Evolutionary conservation across 2,113 vertebrate genomes (phyloP).

Genomic region (Phyllostomus hastatus): DNA sequence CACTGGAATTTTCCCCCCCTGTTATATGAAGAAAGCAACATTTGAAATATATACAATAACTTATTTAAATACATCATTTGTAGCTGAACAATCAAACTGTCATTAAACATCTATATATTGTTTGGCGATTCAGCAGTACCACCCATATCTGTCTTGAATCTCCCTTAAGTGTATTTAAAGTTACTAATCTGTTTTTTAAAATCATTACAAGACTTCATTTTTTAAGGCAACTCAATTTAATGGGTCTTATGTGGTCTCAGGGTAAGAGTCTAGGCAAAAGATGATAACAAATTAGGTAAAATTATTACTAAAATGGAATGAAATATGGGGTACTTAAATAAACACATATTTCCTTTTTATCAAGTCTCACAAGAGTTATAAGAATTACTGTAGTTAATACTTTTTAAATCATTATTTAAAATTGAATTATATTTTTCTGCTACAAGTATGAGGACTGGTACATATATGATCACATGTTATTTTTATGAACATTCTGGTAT

Average conservation of each 20-base stretch:
- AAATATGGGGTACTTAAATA: not conserved
- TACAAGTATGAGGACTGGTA: not conserved
- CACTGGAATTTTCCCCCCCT: constrained; percentile 99
- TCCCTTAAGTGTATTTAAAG: constrained; percentile 24
- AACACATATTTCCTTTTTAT: not conserved
- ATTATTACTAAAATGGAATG: not conserved
- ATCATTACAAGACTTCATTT: not conserved
- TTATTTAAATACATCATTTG: not conserved
- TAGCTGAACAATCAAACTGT: not conserved
- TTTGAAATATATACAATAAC: not conserved
- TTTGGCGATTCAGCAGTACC: not conserved
- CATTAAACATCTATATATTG: not conserved
- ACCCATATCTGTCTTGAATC: not conserved
- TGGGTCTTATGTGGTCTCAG: not conserved
- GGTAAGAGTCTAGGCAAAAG: not conserved
- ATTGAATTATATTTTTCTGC: not conserved
- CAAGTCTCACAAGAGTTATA: not conserved
- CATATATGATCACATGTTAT: not conserved
- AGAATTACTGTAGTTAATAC: not conserved
- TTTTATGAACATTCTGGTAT: not conserved
- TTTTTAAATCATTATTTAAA: not conserved
- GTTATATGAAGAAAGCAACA: constrained; percentile 55
- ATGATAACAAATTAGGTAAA: not conserved
- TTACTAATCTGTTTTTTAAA: not conserved
- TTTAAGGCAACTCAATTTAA: constrained; percentile 17